Base-by-base conservation (phyloP, 2,888 invertebrate genomes). In the Spialia ferax region DNA sequence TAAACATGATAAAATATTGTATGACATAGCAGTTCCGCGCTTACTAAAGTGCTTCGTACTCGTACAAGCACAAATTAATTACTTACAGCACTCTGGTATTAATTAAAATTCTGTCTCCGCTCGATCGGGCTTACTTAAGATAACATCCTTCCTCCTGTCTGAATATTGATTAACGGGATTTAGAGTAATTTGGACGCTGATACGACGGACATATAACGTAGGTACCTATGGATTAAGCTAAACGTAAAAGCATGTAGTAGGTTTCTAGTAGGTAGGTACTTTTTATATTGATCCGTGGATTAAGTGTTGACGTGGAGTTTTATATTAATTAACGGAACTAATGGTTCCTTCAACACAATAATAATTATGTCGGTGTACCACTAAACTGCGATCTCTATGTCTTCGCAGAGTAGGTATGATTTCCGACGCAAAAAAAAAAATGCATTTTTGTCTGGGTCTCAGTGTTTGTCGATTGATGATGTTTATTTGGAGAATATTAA, bases 81-180 rank as follows among this genome's bases (percentile, higher is more conserved):
- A 20, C 48, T 52, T n/a, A 5, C 48, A 48, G 48, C 75, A 76
- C 75, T 72, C 72, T 73, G 63, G 72, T 74, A 76, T 82, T 81
- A 81, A 87, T 87, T 88, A 84, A 82, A 84, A 83, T 81, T 80
- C 80, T 82, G 74, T 80, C 80, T 79, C 78, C 79, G 74, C 77
- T 77, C 76, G 80, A 83, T 83, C 80, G 79, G 74, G 76, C 79
- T 81, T 79, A 77, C 77, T 81, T 78, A 74, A 81, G 80, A 82
- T 82, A 79, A 78, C 76, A 76, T 82, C 80, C 60, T 62, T 22
- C 50, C 35, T 50, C 26, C 35, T 35, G 52, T 35, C 35, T 38
- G 35, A n/a, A 52, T 52, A 62, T 61, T 61, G 32, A 61, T 52
- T 50, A 62, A 52, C 35, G 22, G 50, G 61, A 50, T 38, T 50